phyloP scores from a whole-genome alignment of 1,140 invertebrate genomes.

The Fragariocoptes setiger region DNA sequence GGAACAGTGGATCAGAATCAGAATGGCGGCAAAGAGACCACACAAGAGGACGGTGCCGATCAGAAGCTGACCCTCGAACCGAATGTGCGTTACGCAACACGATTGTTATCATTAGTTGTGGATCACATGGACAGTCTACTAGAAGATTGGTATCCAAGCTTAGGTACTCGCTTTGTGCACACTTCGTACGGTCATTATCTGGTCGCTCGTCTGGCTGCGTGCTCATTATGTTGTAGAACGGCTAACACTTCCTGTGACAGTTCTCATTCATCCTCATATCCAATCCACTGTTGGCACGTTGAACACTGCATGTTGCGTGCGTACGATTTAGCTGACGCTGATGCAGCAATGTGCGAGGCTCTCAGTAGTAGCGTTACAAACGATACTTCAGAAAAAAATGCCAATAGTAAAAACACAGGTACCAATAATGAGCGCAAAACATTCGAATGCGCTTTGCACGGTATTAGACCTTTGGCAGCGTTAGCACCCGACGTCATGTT shows the following conservation, averaged over 20 bases:
- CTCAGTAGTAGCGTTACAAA: no score
- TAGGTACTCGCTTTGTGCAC: constrained; percentile 81
- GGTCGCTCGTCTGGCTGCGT: constrained; percentile 73
- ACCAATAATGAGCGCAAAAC: constrained; percentile 27
- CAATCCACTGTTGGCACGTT: no score
- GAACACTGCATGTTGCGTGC: not conserved
- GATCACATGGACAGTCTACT: constrained; percentile 83
- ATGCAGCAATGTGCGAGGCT: not conserved
- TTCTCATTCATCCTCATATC: no score
- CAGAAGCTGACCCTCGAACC: constrained; percentile 24
- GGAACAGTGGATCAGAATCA: constrained; percentile 32
- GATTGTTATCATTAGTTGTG: constrained; percentile 57
- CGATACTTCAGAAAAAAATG: no score
- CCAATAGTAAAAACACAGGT: not conserved
- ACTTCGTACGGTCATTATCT: constrained; percentile 80
- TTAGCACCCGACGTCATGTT: constrained; percentile 62
- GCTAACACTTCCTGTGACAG: no score
- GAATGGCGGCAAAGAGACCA: constrained; percentile 18
- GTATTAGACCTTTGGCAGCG: constrained; percentile 30
- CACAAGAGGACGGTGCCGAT: constrained; percentile 11
- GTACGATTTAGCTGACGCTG: not conserved
- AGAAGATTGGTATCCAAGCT: constrained; percentile 90
- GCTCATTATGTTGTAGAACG: constrained; percentile 53
- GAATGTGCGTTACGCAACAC: constrained; percentile 39
- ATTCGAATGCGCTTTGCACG: constrained; percentile 37